A percentile compares a stretch with the other conserved stretches of the same genome.
phyloP scores from a whole-genome alignment of 2,888 invertebrate species.

The Unio pictorum region DNA sequence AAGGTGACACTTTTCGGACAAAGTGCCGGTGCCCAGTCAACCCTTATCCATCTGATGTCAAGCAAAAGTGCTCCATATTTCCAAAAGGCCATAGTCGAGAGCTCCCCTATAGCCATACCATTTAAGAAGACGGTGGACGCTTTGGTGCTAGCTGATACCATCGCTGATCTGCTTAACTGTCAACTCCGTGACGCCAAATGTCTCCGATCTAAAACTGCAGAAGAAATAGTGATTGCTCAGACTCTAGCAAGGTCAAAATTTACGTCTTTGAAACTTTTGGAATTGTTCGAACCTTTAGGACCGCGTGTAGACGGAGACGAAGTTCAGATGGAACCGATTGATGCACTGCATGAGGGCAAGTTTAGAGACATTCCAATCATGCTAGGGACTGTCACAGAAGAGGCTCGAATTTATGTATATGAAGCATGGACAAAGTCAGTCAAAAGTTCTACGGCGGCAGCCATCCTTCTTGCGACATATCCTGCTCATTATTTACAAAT shows the following conservation, averaged over 20 bases:
- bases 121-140: conserved; percentile 38
- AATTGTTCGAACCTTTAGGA: conserved; percentile 50
- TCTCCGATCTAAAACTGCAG: conserved; percentile 28
- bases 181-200: conserved; percentile 31
- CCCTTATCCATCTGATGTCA: conserved; percentile 36
- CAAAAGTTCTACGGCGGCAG: conserved; percentile 26
- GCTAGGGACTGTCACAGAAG: conserved; percentile 47
- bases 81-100: conserved; percentile 40
- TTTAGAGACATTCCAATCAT: conserved; percentile 42
- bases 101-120: conserved; percentile 41
- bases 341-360: conserved; percentile 19
- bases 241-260: conserved; percentile 20
- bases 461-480: conserved; percentile 40
- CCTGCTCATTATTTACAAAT: conserved; percentile 14
- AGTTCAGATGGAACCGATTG: conserved; percentile 38
- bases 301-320: conserved; percentile 45
- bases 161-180: conserved; percentile 35
- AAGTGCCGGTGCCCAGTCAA: conserved; percentile 52
- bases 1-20: conserved; percentile 51
- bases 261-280: conserved; percentile 43
- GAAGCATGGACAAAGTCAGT: conserved; percentile 32
- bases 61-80: conserved; percentile 30
- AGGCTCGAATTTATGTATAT: conserved; percentile 46
- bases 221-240: conserved; percentile 43
- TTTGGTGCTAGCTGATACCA: conserved; percentile 26